Conservation (phyloP, 1,140 invertebrate species). For the Augochlora pura region DNA sequence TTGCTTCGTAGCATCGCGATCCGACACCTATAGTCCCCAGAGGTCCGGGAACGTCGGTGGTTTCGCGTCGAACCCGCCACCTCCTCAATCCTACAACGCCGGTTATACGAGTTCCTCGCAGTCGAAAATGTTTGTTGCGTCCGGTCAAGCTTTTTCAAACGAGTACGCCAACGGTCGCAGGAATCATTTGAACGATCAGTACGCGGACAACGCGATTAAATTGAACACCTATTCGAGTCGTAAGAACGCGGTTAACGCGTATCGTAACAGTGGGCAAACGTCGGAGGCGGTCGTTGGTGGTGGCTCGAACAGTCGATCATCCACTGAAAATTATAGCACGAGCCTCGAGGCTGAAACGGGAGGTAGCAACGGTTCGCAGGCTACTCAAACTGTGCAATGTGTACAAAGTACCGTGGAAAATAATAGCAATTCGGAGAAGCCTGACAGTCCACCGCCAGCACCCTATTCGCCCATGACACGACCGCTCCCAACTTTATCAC, state of each 20-base stretch:
- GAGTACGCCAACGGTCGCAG: constrained; percentile 51
- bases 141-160: not conserved
- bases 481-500: constrained; percentile 73
- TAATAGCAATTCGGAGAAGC: constrained; percentile 33
- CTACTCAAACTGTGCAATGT: not conserved
- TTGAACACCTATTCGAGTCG: constrained; percentile 17
- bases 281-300: constrained; percentile 3
- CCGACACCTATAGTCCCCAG: constrained; percentile 41
- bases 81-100: constrained; percentile 23
- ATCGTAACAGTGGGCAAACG: constrained; percentile 26
- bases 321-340: constrained; percentile 28
- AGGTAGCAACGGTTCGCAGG: constrained; percentile 12
- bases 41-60: constrained; percentile 25
- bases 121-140: constrained; percentile 19
- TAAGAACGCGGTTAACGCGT: constrained; percentile 25
- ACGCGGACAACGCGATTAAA: constrained; percentile 21
- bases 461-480: constrained; percentile 71
- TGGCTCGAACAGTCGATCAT: constrained; percentile 27
- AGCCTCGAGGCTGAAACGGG: not conserved
- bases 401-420: not conserved
- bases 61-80: not conserved
- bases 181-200: constrained; percentile 33
- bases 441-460: constrained; percentile 71
- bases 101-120: constrained; percentile 6
- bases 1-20: constrained; percentile 57